Percentiles rank a stretch among this genome's conserved stretches.
Conservation (phyloP, 2,888 invertebrate species). For the Calliopum simillimum region DNA sequence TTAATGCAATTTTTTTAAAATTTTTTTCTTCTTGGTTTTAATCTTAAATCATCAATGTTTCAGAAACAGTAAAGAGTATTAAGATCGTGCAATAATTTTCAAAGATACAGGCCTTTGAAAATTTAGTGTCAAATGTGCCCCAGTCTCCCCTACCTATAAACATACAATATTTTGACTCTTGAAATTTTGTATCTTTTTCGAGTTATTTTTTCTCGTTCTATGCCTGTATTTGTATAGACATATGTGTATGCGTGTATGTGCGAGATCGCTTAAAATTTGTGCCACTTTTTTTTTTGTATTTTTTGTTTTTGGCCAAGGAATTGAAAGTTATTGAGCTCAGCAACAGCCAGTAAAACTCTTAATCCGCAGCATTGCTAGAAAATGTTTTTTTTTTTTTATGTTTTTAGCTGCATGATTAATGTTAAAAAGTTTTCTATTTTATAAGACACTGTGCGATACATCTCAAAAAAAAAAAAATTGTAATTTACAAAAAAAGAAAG, state of each 20-base stretch:
- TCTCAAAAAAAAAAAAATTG: neutral
- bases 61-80: no score
- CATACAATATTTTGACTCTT: conserved; percentile 48
- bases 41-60: no score
- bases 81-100: no score
- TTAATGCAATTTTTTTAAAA: no score
- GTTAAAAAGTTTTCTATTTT: neutral
- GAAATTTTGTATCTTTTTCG: conserved; percentile 56
- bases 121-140: no score
- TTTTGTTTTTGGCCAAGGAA: conserved; percentile 50
- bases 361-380: conserved; percentile 16
- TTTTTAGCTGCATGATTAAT: conserved; percentile 12
- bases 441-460: no score
- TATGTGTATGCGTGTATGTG: conserved; percentile 11
- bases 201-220: conserved; percentile 22
- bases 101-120: no score
- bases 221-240: neutral
- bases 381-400: no score
- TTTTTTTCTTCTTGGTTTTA: no score
- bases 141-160: conserved; percentile 39
- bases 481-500: neutral
- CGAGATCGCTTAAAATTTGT: conserved; percentile 34
- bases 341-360: conserved; percentile 45
- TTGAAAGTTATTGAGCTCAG: conserved; percentile 56
- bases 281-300: conserved; percentile 32